Evolutionary conservation across 2,113 vertebrate genomes (phyloP).

Genomic region (Neodontobutis hainanensis): DNA sequence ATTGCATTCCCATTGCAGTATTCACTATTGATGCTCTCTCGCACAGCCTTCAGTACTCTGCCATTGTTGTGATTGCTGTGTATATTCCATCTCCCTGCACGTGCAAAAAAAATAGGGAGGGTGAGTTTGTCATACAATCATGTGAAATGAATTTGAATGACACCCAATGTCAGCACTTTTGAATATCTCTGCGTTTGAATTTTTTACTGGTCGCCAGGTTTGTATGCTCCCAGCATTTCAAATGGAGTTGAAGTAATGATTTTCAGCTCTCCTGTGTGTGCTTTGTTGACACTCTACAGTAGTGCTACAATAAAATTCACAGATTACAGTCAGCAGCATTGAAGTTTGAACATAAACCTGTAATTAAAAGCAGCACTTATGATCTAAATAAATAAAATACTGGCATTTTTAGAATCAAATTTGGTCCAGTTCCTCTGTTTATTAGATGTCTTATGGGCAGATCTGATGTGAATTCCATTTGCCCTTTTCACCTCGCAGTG

Average conservation of each 20-base stretch:
- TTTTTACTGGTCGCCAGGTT: constrained; percentile 43
- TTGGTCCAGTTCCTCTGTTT: constrained; percentile 13
- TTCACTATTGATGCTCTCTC: constrained; percentile 9
- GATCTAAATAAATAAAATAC: constrained; percentile 30
- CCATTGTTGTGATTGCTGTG: constrained; percentile 34
- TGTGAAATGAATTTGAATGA: constrained; percentile 63
- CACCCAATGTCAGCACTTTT: constrained; percentile 64
- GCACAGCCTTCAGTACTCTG: constrained; percentile 32
- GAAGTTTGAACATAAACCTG: constrained; percentile 21
- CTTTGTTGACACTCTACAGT: constrained; percentile 35
- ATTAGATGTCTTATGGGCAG: constrained; percentile 42
- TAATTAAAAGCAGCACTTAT: constrained; percentile 35
- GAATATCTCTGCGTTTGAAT: constrained; percentile 46
- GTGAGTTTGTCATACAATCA: constrained; percentile 48
- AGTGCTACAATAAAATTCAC: constrained; percentile 22
- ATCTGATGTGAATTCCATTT: constrained; percentile 27
- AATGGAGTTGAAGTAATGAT: constrained; percentile 51
- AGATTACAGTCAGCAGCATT: constrained; percentile 33
- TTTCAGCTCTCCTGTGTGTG: constrained; percentile 26
- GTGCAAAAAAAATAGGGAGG: constrained; percentile 28
- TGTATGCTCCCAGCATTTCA: constrained; percentile 54
- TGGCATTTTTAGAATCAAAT: background rate
- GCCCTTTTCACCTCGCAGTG: constrained; percentile 19
- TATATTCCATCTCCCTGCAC: constrained; percentile 28
- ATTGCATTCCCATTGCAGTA: constrained; percentile 52